Conservation (phyloP, 2,113 vertebrate genomes). For the Thalassoma bifasciatum region DNA sequence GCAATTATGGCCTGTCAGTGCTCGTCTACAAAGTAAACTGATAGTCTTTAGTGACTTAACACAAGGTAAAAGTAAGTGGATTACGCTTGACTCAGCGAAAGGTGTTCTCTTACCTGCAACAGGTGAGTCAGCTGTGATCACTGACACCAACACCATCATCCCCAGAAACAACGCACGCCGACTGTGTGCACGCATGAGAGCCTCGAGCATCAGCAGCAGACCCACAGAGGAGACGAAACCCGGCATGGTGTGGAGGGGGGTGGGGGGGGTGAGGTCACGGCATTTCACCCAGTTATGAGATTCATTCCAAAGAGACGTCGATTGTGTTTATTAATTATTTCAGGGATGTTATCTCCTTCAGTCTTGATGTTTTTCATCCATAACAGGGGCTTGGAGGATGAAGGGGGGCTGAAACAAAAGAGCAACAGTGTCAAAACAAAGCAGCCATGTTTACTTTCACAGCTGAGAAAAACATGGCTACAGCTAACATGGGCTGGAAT, state of each 20-base stretch:
- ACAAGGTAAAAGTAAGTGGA: slow-evolving; percentile 22
- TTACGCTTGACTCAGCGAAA: slow-evolving; percentile 24
- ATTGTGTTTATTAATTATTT: neutral
- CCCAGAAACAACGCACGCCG: slow-evolving; percentile 60
- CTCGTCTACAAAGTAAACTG: neutral
- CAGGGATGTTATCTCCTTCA: slow-evolving; percentile 19
- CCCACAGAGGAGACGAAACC: slow-evolving; percentile 66
- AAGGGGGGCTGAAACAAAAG: slow-evolving; percentile 43
- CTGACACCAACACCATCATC: slow-evolving; percentile 69
- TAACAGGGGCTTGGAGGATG: slow-evolving; percentile 13
- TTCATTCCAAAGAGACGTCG: slow-evolving; percentile 37
- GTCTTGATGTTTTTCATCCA: slow-evolving; percentile 40
- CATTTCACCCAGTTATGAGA: slow-evolving; percentile 68
- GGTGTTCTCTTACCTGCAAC: slow-evolving; percentile 78
- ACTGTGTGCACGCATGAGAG: slow-evolving; percentile 31
- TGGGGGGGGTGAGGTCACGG: slow-evolving; percentile 64
- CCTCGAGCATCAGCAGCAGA: slow-evolving; percentile 54
- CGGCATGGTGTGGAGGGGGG: slow-evolving; percentile 69
- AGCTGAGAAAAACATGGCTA: no score
- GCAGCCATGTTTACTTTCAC: neutral
- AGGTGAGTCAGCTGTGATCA: slow-evolving; percentile 74
- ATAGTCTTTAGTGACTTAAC: neutral
- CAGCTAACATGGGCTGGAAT: no score
- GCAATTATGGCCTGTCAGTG: neutral
- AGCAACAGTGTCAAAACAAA: slow-evolving; percentile 40